Evolutionary conservation across 2,113 vertebrate species (phyloP).

Genomic region (human (Homo sapiens)): GRCh38 chr2:204845501-204846000

Average conservation of each 20-base stretch:
- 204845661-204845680: background rate
- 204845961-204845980: background rate
- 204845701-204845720: conserved; percentile 57
- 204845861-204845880: background rate
- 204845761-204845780: background rate
- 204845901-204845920: background rate
- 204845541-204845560: background rate
- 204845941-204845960: background rate
- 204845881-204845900: background rate
- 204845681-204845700: background rate
- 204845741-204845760: conserved; percentile 21
- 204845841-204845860: background rate
- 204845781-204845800: background rate
- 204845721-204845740: conserved; percentile 55
- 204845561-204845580: background rate
- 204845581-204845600: background rate
- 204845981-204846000: background rate
- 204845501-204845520: background rate
- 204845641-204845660: conserved; percentile 49
- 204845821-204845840: background rate
- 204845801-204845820: background rate
- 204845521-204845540: conserved; percentile 27
- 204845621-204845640: background rate
- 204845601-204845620: background rate
- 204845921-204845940: background rate